These are phyloP conservation scores for Ormyrus rosae DNA, from an alignment of 2,888 invertebrate genomes.

Conservation along the genomic window DNA sequence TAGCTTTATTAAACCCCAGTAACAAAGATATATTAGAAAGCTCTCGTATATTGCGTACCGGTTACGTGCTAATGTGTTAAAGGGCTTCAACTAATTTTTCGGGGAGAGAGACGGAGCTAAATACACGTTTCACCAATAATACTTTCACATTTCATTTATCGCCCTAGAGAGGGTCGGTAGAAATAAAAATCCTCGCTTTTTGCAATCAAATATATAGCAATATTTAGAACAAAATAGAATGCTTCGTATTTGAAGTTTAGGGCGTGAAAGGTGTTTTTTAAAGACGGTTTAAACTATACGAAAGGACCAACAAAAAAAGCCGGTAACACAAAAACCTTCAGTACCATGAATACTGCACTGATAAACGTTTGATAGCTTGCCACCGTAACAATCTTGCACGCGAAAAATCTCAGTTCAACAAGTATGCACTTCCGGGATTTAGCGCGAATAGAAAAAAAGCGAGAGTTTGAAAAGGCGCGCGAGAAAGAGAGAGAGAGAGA, in stretches of 20 bases:
- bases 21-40: conserved; percentile 10
- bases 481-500: conserved; percentile 28
- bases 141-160: conserved; percentile 7
- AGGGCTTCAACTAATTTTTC: conserved; percentile 40
- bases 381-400: conserved; percentile 16
- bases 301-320: no score
- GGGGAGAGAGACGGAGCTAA: conserved; percentile 3
- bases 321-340: no score
- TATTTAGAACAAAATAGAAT: no score
- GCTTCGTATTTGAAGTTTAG: no score
- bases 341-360: no score
- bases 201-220: no score
- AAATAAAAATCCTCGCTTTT: background rate
- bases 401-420: conserved; percentile 3
- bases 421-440: conserved; percentile 20
- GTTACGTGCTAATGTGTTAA: conserved; percentile 42
- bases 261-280: no score
- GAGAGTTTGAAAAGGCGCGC: background rate
- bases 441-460: no score
- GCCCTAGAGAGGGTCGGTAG: background rate
- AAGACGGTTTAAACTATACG: no score
- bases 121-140: conserved; percentile 21
- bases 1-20: no score
- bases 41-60: conserved; percentile 10
- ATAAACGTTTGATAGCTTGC: background rate